Evolutionary conservation across 2,888 invertebrate genomes (phyloP).

Genomic region (Drosophila tanythrix): DNA sequence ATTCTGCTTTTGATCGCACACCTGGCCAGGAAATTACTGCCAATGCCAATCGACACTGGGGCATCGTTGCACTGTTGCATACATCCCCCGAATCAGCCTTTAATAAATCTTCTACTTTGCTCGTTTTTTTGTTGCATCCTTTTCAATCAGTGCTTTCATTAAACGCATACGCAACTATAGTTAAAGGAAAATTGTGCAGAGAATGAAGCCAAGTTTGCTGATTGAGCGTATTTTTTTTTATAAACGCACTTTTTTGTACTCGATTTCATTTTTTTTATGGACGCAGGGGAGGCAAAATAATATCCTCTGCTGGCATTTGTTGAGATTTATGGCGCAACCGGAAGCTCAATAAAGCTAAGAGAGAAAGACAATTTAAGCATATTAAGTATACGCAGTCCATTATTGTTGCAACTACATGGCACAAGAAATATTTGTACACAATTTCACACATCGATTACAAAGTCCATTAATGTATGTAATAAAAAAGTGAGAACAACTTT

Average conservation of each 20-base stretch:
- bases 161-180: neutral
- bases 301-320: constrained; percentile 16
- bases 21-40: constrained; percentile 68
- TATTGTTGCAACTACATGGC: neutral
- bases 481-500: neutral
- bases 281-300: neutral
- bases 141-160: constrained; percentile 3
- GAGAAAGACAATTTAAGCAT: neutral
- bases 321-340: constrained; percentile 29
- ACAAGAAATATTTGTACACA: neutral
- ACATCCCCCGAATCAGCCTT: constrained; percentile 11
- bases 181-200: neutral
- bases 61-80: neutral
- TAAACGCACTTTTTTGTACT: neutral
- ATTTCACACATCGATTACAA: neutral
- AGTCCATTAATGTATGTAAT: neutral
- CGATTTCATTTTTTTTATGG: neutral
- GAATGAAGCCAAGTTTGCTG: neutral
- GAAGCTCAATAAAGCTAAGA: constrained; percentile 6
- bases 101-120: constrained; percentile 48
- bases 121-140: constrained; percentile 19
- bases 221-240: neutral
- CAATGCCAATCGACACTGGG: constrained; percentile 38
- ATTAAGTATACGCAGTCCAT: neutral
- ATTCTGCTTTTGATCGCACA: constrained; percentile 68